Evolutionary conservation across 2,888 invertebrate genomes (phyloP).

Genomic region (Melinaea marsaeus): DNA sequence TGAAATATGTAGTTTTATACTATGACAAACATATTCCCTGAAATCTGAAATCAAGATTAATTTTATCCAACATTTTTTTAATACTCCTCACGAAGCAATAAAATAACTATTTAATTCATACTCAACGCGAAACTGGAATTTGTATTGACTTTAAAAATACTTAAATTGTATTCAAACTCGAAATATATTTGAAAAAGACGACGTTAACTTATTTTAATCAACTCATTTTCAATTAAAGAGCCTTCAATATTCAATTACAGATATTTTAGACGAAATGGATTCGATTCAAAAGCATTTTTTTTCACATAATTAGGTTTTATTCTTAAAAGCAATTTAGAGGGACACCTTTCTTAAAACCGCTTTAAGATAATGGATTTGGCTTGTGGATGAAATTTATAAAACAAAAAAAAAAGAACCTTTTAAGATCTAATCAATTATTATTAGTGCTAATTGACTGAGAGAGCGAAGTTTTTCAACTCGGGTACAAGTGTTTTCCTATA

Average conservation of each 20-base stretch:
- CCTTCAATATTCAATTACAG: constrained; percentile 3
- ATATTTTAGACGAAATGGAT: neutral
- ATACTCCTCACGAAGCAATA: no score
- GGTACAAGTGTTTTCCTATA: no score
- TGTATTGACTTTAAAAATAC: neutral
- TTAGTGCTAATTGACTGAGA: no score
- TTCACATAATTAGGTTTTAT: neutral
- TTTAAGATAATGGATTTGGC: neutral
- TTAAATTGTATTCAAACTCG: neutral
- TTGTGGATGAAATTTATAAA: neutral
- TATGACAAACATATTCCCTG: no score
- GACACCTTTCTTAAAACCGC: neutral
- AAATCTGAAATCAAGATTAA: no score
- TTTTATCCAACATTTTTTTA: no score
- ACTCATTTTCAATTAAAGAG: neutral
- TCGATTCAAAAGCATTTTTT: neutral
- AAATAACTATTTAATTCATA: no score
- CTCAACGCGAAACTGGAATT: no score
- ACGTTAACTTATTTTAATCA: neutral
- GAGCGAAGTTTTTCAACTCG: no score
- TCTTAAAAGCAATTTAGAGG: neutral
- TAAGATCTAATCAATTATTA: no score
- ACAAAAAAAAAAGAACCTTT: no score
- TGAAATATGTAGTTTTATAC: no score
- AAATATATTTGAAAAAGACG: neutral